Percentiles rank a stretch among this genome's conserved stretches.
Evolutionary conservation across 2,113 vertebrate genomes (phyloP).

Genomic region (Tragelaphus imberbis): DNA sequence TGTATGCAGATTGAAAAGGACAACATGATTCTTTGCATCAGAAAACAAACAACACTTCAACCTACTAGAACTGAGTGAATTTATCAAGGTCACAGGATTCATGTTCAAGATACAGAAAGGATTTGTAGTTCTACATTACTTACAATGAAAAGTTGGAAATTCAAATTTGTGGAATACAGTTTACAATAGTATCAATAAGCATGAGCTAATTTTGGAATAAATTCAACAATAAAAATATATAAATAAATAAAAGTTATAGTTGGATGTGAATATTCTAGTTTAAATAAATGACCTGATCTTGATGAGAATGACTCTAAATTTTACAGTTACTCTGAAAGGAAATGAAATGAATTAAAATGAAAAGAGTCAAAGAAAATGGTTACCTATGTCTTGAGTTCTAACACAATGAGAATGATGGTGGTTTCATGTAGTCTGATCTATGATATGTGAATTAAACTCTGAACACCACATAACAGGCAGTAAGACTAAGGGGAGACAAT

Average conservation of each 20-base stretch:
- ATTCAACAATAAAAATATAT: background rate
- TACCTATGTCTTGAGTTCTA: background rate
- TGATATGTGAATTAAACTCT: background rate
- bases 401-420: background rate
- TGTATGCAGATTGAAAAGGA: background rate
- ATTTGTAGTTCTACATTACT: background rate
- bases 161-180: background rate
- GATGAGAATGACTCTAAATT: constrained; percentile 11
- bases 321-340: background rate
- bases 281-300: background rate
- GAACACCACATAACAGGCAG: background rate
- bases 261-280: background rate
- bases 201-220: background rate
- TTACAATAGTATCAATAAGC: background rate
- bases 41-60: background rate
- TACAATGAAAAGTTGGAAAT: background rate
- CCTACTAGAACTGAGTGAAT: background rate
- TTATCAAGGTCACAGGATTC: background rate
- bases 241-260: background rate
- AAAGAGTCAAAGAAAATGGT: background rate
- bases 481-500: background rate
- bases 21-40: background rate
- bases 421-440: background rate
- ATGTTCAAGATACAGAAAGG: background rate
- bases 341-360: background rate